Percentiles rank a stretch among this genome's conserved stretches.
Evolutionary conservation across 2,888 invertebrate species (phyloP).

Genomic region (Caenorhabditis doughertyi): DNA sequence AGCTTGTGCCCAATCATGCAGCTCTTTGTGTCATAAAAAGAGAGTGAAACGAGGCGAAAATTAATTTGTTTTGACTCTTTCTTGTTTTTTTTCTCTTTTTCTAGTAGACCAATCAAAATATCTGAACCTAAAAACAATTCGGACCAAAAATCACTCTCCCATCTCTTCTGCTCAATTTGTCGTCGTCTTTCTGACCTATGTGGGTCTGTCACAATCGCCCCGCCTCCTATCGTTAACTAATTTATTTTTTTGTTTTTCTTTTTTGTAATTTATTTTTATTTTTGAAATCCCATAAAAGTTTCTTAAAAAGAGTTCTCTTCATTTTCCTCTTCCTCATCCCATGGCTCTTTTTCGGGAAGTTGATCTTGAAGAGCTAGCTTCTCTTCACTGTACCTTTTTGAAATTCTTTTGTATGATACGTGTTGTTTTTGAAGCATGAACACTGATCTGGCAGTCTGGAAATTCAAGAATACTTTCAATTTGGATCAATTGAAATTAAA

Average conservation of each 20-base stretch:
- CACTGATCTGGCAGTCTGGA: conserved; percentile 8
- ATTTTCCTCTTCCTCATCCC: conserved; percentile 28
- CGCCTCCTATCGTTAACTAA: conserved; percentile 14
- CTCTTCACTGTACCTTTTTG: not conserved
- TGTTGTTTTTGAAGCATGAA: conserved; percentile 61
- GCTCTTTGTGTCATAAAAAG: conserved; percentile 68
- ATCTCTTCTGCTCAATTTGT: conserved; percentile 43
- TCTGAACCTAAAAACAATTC: conserved; percentile 4
- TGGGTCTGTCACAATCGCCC: conserved; percentile 52
- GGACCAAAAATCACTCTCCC: conserved; percentile 29
- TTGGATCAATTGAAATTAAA: not conserved
- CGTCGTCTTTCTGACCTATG: conserved; percentile 42
- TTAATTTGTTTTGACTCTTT: conserved; percentile 12
- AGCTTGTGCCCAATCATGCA: conserved; percentile 71
- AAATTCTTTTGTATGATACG: conserved; percentile 40
- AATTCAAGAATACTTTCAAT: not conserved
- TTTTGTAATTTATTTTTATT: conserved; percentile 3
- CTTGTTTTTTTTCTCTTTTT: not conserved
- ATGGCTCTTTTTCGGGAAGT: conserved; percentile 51
- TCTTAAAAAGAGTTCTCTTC: not conserved
- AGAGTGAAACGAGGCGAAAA: conserved; percentile 63
- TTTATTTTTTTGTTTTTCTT: conserved; percentile 3
- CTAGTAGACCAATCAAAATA: not conserved
- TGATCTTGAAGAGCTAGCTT: conserved; percentile 2
- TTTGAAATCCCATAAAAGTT: not conserved